phyloP scores from a whole-genome alignment of 2,797 vertebrate species.

The Rhynchonycteris naso region DNA sequence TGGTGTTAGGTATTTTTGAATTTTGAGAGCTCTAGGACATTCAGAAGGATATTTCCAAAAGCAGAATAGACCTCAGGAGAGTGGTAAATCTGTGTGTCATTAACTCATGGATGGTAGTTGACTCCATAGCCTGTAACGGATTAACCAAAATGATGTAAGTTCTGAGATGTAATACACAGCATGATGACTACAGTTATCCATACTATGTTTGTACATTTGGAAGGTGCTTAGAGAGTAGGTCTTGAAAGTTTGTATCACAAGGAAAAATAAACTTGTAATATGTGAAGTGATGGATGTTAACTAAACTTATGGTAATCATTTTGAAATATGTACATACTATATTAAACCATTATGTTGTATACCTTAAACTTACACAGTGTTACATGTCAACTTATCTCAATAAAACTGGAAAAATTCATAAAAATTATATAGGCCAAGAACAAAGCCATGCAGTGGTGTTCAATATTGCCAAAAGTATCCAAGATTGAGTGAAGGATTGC shows the following conservation, averaged over 20 bases:
- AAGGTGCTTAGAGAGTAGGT: not conserved
- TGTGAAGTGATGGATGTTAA: not conserved
- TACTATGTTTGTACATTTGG: not conserved
- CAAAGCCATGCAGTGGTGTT: not conserved
- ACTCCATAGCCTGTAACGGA: not conserved
- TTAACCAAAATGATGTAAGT: not conserved
- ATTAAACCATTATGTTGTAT: not conserved
- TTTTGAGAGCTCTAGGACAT: not conserved
- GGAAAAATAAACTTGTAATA: not conserved
- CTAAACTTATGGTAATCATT: not conserved
- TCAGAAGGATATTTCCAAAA: not conserved
- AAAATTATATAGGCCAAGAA: not conserved
- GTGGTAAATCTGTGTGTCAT: not conserved
- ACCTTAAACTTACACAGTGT: not conserved
- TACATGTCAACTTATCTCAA: not conserved
- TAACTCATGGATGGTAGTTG: not conserved
- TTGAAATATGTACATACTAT: not conserved
- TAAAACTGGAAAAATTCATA: not conserved
- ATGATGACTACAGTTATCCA: not conserved
- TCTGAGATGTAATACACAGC: not conserved
- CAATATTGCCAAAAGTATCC: not conserved
- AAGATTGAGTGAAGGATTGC: not conserved
- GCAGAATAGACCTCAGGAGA: not conserved
- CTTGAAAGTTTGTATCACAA: not conserved
- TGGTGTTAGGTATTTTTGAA: not conserved